These are phyloP conservation scores for Corella eumyota DNA, from an alignment of 23 tunicate genomes.

Conservation along the genomic window DNA sequence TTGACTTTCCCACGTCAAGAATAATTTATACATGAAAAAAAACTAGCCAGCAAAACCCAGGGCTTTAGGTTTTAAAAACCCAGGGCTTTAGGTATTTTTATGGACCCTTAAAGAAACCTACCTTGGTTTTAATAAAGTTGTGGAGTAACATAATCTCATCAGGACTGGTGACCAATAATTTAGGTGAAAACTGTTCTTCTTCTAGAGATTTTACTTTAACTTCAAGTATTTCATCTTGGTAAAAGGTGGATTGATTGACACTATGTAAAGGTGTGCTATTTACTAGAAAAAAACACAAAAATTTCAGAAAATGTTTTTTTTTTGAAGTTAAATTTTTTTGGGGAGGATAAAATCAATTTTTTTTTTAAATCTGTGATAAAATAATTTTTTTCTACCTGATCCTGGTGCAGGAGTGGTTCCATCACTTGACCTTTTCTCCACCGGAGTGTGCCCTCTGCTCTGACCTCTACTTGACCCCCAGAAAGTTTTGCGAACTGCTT, in stretches of 20 bases:
- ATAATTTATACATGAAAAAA: too few species aligned
- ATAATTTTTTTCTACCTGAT: background rate
- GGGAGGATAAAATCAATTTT: too few species aligned
- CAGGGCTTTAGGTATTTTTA: too few species aligned
- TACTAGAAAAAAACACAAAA: too few species aligned
- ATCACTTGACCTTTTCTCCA: slow-evolving; percentile 24
- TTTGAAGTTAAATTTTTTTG: background rate
- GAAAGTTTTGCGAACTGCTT: slow-evolving; percentile 29
- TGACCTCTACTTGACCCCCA: slow-evolving; percentile 8
- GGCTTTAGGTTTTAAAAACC: too few species aligned
- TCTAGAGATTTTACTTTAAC: slow-evolving; percentile 41
- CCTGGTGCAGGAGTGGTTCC: background rate
- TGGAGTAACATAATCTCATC: slow-evolving; percentile 28
- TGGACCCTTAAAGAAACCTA: too few species aligned
- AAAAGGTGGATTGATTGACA: too few species aligned
- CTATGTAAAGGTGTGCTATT: too few species aligned
- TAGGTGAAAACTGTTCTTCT: slow-evolving; percentile 40
- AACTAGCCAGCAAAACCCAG: too few species aligned
- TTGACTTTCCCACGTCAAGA: too few species aligned
- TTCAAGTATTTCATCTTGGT: background rate
- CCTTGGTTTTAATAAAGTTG: slow-evolving; percentile 28
- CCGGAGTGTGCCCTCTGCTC: slow-evolving; percentile 4
- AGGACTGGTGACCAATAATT: slow-evolving; percentile 13
- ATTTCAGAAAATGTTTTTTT: too few species aligned
- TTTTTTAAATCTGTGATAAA: too few species aligned